phyloP scores from a whole-genome alignment of 2,888 invertebrate species.

The Osedax fenrisi region DNA sequence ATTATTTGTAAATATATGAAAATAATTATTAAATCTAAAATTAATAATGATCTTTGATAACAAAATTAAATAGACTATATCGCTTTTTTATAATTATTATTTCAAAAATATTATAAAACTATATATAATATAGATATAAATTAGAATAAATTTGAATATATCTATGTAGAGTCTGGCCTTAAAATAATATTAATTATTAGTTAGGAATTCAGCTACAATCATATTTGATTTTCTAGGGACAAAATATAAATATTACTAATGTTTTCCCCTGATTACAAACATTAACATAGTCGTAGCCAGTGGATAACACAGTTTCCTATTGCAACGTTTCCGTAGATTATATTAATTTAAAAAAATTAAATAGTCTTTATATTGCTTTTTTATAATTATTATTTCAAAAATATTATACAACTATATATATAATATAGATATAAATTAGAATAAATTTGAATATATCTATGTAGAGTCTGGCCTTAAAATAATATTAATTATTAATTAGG shows the following conservation, averaged over 20 bases:
- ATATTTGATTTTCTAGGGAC: no score
- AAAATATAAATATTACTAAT: background rate
- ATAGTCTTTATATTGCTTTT: no score
- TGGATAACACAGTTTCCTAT: background rate
- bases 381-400: no score
- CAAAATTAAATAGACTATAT: background rate
- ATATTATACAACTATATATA: no score
- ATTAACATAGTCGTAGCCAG: background rate
- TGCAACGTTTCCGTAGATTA: no score
- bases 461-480: background rate
- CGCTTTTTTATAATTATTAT: background rate
- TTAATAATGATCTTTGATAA: background rate
- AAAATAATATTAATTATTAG: background rate
- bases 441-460: background rate
- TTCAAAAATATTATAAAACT: background rate
- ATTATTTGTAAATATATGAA: background rate
- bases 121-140: conserved; percentile 10
- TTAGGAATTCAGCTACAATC: background rate
- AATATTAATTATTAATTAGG: background rate
- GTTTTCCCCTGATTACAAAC: background rate
- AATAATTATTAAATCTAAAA: background rate
- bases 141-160: background rate
- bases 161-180: background rate
- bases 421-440: no score
- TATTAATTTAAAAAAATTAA: no score